A percentile compares a stretch with the other conserved stretches of the same genome.
Conservation (phyloP, 1,140 invertebrate species). For the Drosophila serrata region DNA sequence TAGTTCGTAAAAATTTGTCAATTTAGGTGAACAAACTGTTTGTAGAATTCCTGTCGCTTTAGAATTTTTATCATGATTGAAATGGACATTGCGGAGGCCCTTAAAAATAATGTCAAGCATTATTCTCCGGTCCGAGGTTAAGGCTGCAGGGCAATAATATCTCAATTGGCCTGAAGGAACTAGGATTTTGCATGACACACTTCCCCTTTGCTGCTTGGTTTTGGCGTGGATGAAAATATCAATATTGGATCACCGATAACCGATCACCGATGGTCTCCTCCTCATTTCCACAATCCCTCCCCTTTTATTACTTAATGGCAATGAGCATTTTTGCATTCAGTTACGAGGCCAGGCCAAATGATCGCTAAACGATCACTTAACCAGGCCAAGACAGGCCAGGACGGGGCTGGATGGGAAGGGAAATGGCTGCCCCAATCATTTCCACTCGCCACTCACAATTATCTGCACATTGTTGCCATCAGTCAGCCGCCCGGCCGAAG, state of each 20-base stretch:
- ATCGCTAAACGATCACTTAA: conserved; percentile 51
- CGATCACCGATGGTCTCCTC: conserved; percentile 17
- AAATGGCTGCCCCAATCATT: conserved; percentile 37
- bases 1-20: conserved; percentile 81
- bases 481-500: conserved; percentile 12
- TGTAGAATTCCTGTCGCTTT: conserved; percentile 66
- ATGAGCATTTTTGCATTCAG: conserved; percentile 38
- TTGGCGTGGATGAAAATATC: not conserved
- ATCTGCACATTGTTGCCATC: conserved; percentile 51
- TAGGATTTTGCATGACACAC: not conserved
- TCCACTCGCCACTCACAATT: conserved; percentile 41
- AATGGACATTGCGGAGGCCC: conserved; percentile 56
- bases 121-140: not conserved
- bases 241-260: not conserved
- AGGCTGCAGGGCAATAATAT: not conserved
- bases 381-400: not conserved
- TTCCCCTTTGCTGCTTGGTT: not conserved
- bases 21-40: conserved; percentile 79
- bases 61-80: conserved; percentile 81
- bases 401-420: not conserved
- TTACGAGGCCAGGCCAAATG: conserved; percentile 26
- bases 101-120: not conserved
- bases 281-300: conserved; percentile 25
- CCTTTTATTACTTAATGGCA: conserved; percentile 29
- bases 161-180: not conserved